Evolutionary conservation across 2,113 vertebrate genomes (phyloP).

Genomic region (Empidonax traillii): DNA sequence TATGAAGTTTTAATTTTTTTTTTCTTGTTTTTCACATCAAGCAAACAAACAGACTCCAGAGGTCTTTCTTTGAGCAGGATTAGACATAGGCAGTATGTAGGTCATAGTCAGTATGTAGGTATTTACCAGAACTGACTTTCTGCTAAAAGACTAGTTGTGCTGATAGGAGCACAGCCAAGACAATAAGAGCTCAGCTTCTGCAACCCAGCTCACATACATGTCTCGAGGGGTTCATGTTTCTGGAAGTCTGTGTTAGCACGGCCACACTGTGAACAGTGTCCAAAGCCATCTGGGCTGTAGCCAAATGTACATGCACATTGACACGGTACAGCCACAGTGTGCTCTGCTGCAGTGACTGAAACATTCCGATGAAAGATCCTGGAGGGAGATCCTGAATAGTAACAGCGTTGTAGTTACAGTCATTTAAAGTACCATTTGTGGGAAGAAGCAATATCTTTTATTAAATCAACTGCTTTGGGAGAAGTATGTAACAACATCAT

Average conservation of each 20-base stretch:
- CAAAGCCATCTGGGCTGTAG: not conserved
- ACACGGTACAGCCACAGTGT: accelerated
- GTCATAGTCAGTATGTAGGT: not conserved
- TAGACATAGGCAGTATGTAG: not conserved
- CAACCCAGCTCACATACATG: not conserved
- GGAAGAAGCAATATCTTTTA: not conserved
- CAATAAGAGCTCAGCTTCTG: not conserved
- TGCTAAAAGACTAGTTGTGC: not conserved
- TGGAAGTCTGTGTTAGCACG: not conserved
- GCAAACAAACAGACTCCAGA: not conserved
- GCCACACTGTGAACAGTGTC: not conserved
- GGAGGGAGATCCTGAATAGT: not conserved
- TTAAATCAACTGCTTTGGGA: not conserved
- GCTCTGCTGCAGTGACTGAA: not conserved
- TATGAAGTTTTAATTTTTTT: not conserved
- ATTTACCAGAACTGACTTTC: not conserved
- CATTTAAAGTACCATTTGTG: not conserved
- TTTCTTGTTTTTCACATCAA: not conserved
- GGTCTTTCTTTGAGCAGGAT: not conserved
- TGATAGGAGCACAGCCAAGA: not conserved
- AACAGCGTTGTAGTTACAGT: not conserved
- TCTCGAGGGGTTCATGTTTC: not conserved
- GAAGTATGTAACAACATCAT: not conserved
- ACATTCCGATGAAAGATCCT: not conserved
- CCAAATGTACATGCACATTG: not conserved